Base-by-base conservation (phyloP, 2,888 invertebrate species). In the Ditylenchus weischeri region DNA sequence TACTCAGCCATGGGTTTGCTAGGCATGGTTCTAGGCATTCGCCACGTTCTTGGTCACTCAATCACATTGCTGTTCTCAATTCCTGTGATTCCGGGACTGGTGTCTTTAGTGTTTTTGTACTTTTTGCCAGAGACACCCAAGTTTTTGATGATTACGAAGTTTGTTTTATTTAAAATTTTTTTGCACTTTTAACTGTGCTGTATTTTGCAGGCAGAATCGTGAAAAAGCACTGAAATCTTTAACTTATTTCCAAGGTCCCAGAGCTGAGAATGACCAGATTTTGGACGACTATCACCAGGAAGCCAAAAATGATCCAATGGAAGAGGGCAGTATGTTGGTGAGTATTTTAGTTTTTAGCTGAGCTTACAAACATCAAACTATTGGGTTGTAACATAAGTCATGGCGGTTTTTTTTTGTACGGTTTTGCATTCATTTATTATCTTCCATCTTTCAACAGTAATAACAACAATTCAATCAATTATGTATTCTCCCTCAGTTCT, bases 51-150 rank as follows among this genome's bases (percentile, higher is more conserved):
- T n/a, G 79, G 79, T 18, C 74, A 78, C 57, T 80, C 79, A 0
- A 72, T 80, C 6, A 72, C 77, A 4, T 59, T 71, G 13, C 72
- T 80, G n/a, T 68, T 80, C 43, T 75, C 73, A 54, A 74, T 80
- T 36, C 80, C 80, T 11, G 72, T 80, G 23, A 68, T 77, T 18
- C 76, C 78, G 15, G 80, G 80, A 61, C 64, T 78, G 19, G 47
- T 78, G 51, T 75, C 79, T 3, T 64, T 75, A 15, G 58, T 74
- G 4, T 76, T 78, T 65, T 69, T 78, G 29, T 57, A 69, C 36
- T 75, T 66, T 64, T 70, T 80, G 66, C 79, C 78, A 6, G 80
- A 80, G 63, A 80, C 80, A n/a, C 80, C 80, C 10, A 80, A 80
- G 66, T 80, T 75, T 66, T 54, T 74, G 35, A 57, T 64, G 64